Conservation (phyloP, 2,888 invertebrate genomes). For the Phorcus lineatus region DNA sequence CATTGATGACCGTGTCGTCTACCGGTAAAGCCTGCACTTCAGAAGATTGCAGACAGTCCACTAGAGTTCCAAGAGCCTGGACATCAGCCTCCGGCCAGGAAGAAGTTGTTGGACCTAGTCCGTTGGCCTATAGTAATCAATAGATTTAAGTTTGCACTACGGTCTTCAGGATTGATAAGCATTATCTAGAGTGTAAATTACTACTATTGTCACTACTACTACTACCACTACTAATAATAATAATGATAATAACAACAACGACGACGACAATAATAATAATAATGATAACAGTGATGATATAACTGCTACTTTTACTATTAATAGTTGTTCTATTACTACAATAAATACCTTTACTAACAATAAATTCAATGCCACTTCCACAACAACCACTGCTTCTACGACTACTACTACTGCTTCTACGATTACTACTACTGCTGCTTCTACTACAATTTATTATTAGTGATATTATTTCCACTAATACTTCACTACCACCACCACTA, state of each 20-base stretch:
- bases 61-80: background rate
- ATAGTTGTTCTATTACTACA: background rate
- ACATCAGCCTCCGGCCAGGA: background rate
- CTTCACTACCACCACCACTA: background rate
- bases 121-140: background rate
- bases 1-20: background rate
- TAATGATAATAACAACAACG: background rate
- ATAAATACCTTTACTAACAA: background rate
- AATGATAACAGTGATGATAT: too few relatives aligned
- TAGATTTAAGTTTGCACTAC: too few relatives aligned
- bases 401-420: background rate
- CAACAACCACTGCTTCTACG: background rate
- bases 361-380: background rate
- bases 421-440: background rate
- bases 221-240: too few relatives aligned
- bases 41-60: background rate
- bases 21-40: background rate
- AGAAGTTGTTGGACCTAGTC: background rate
- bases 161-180: too few relatives aligned
- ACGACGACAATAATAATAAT: too few relatives aligned
- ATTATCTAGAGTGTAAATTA: too few relatives aligned
- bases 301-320: background rate
- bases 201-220: background rate
- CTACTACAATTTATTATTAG: background rate
- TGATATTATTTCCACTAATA: background rate